Evolutionary conservation across 2,888 invertebrate genomes (phyloP).

Genomic region (Theretra japonica): DNA sequence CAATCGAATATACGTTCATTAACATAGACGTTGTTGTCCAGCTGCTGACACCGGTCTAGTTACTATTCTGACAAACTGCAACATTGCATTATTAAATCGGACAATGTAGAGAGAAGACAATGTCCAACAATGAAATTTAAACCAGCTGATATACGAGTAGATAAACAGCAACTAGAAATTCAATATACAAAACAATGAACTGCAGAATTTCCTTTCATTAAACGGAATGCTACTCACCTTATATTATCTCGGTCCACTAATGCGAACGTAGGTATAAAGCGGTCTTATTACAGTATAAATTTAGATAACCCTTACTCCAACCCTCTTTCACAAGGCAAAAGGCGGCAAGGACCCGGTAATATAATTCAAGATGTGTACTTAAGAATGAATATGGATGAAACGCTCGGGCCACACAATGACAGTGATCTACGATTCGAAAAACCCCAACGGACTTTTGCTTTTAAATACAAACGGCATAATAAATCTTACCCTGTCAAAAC

Average conservation of each 20-base stretch:
- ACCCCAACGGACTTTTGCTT: conserved; percentile 30
- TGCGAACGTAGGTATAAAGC: not conserved
- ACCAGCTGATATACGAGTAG: no score
- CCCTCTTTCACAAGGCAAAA: conserved; percentile 9
- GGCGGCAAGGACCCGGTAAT: conserved; percentile 20
- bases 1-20: no score
- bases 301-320: conserved; percentile 16
- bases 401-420: conserved; percentile 35
- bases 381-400: conserved; percentile 35
- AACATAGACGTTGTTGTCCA: no score
- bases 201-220: not conserved
- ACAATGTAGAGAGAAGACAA: no score
- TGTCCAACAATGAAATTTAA: not conserved
- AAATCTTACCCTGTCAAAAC: conserved; percentile 17
- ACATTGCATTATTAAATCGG: no score
- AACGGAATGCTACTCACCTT: not conserved
- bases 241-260: not conserved
- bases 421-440: conserved; percentile 35
- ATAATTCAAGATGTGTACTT: conserved; percentile 35
- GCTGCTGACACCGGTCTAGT: no score
- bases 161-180: not conserved
- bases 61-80: no score
- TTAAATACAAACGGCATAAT: conserved; percentile 23
- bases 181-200: not conserved
- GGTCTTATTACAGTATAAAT: not conserved